Percentiles rank a stretch among this genome's conserved stretches.
Evolutionary conservation across 2,113 vertebrate species (phyloP).

Genomic region (Thunnus thynnus): DNA sequence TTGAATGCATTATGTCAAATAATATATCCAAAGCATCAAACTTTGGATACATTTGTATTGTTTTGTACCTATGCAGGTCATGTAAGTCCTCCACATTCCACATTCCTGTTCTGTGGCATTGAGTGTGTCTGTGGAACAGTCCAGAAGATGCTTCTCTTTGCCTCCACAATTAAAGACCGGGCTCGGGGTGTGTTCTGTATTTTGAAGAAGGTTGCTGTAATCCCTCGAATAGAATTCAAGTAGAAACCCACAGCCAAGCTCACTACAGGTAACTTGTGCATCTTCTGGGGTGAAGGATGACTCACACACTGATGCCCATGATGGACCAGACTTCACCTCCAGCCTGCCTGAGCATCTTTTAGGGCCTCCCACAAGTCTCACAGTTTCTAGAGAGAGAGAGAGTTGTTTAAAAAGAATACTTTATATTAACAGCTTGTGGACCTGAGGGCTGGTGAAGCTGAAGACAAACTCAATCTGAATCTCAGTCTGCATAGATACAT

Average conservation of each 20-base stretch:
- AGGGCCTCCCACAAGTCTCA: background rate
- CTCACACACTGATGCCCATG: background rate
- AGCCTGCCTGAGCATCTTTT: constrained; percentile 13
- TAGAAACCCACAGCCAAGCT: constrained; percentile 22
- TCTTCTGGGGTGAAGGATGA: background rate
- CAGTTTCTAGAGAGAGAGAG: background rate
- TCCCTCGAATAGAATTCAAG: fast-evolving
- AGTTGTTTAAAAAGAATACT: too few relatives aligned
- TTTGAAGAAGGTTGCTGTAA: too few relatives aligned
- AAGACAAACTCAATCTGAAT: too few relatives aligned
- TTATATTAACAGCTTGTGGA: too few relatives aligned
- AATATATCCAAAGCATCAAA: too few relatives aligned
- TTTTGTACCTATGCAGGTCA: background rate
- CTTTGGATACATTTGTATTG: too few relatives aligned
- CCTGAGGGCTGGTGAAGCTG: too few relatives aligned
- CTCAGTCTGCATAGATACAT: too few relatives aligned
- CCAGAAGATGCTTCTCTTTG: constrained; percentile 18
- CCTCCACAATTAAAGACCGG: background rate
- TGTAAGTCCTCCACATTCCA: fast-evolving
- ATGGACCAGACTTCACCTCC: background rate
- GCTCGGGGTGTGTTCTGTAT: background rate
- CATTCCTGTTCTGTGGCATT: background rate
- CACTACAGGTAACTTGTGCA: background rate
- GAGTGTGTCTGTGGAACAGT: background rate
- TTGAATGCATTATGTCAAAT: too few relatives aligned